phyloP scores from a whole-genome alignment of 2,888 invertebrate species.

The Xanthorhoe designata region DNA sequence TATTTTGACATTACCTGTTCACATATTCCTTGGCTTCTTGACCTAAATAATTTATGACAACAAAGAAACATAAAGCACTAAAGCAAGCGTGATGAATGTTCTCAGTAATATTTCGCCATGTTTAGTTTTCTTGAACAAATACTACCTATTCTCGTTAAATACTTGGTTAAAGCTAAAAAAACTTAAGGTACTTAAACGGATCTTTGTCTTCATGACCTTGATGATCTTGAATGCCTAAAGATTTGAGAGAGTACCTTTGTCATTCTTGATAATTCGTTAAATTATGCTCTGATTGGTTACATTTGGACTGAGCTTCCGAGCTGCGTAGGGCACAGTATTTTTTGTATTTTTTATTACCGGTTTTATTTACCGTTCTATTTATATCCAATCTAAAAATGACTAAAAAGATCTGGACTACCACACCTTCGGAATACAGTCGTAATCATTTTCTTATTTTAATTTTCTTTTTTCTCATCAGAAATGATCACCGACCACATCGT shows the following conservation, averaged over 20 bases:
- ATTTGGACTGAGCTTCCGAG: no score
- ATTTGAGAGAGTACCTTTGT: no score
- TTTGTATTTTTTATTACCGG: no score
- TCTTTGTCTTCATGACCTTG: not conserved
- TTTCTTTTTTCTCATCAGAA: conserved; percentile 73
- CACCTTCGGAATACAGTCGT: no score
- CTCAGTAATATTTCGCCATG: conserved; percentile 16
- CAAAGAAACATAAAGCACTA: conserved; percentile 6
- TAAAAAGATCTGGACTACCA: no score
- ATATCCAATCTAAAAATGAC: no score
- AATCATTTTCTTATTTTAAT: no score
- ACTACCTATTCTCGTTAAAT: not conserved
- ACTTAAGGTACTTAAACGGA: not conserved
- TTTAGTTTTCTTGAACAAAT: conserved; percentile 10
- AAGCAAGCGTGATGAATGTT: conserved; percentile 5
- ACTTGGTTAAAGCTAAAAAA: not conserved
- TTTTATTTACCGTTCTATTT: no score
- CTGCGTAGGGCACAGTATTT: no score
- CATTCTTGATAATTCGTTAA: no score
- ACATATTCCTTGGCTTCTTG: conserved; percentile 3
- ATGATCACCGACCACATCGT: conserved; percentile 86
- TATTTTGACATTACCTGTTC: not conserved
- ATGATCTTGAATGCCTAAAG: not conserved
- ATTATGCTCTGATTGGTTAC: no score
- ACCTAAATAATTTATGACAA: conserved; percentile 7